phyloP scores from a whole-genome alignment of 2,797 vertebrate species.

The Gallinago nigripennis region DNA sequence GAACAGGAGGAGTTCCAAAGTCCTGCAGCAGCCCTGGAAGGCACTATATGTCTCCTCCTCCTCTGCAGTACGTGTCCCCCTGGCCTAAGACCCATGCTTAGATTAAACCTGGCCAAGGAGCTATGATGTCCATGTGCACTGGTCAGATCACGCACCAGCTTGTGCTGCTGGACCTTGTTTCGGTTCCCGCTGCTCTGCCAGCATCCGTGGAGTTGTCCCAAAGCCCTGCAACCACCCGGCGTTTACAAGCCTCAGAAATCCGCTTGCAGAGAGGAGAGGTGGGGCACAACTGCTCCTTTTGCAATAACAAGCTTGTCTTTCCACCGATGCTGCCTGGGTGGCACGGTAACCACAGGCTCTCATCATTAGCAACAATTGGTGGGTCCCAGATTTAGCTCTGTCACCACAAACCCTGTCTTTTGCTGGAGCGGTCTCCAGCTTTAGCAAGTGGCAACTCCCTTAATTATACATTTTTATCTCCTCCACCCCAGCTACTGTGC shows the following conservation, averaged over 20 bases:
- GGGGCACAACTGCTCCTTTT: not conserved
- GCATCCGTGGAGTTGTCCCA: not conserved
- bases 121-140: rapidly evolving
- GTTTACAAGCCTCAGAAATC: not conserved
- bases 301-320: conserved; percentile 20
- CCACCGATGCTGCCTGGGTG: conserved; percentile 53
- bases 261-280: not conserved
- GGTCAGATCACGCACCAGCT: not conserved
- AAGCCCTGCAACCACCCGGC: not conserved
- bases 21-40: not conserved
- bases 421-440: conserved; percentile 47
- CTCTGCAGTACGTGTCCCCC: not conserved
- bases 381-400: conserved; percentile 70
- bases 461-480: conserved; percentile 67
- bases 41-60: not conserved
- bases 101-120: not conserved
- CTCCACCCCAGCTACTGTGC: conserved; percentile 5
- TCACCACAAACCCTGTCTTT: conserved; percentile 63
- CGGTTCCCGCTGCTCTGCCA: not conserved
- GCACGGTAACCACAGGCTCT: conserved; percentile 52
- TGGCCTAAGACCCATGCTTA: not conserved
- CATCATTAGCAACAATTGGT: conserved; percentile 61
- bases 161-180: not conserved
- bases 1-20: not conserved
- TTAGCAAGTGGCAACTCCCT: conserved; percentile 69